These are phyloP conservation scores for Cottoperca gobio DNA, from an alignment of 2,797 vertebrate genomes.

Conservation along the genomic window DNA sequence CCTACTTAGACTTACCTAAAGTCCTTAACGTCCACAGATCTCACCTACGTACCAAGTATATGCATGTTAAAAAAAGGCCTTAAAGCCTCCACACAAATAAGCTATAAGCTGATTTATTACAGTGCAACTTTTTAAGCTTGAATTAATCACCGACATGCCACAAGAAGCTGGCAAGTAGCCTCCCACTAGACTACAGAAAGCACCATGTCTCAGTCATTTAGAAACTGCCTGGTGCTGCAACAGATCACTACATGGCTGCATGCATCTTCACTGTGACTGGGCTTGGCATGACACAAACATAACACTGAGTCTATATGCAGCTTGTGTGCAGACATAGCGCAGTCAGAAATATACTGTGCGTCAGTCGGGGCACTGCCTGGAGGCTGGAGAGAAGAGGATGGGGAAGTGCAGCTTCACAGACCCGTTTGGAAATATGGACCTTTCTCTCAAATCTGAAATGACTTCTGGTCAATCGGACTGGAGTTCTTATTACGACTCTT, in stretches of 20 bases:
- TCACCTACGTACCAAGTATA: not conserved
- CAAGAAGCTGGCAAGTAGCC: not conserved
- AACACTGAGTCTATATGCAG: conserved; percentile 48
- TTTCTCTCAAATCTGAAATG: not conserved
- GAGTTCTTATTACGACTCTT: not conserved
- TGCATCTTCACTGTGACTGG: not conserved
- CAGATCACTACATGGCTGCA: not conserved
- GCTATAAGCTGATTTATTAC: conserved; percentile 27
- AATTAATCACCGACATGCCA: not conserved
- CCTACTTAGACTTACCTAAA: not conserved
- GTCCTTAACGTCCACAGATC: not conserved
- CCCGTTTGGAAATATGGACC: not conserved
- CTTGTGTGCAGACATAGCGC: conserved; percentile 23
- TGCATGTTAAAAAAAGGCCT: conserved; percentile 32
- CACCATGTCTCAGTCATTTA: not conserved
- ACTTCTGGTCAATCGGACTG: not conserved
- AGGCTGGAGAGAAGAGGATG: not conserved
- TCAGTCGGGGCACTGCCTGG: conserved; percentile 4
- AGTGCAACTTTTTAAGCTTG: conserved; percentile 8
- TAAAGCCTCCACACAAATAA: conserved; percentile 9
- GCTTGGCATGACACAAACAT: conserved; percentile 26
- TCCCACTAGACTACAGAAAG: conserved; percentile 5
- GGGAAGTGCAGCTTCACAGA: not conserved
- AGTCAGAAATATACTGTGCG: conserved; percentile 49
- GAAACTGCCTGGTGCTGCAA: conserved; percentile 10